These are phyloP conservation scores for Tympanuchus pallidicinctus DNA, from an alignment of 2,113 vertebrate species.

Conservation along the genomic window DNA sequence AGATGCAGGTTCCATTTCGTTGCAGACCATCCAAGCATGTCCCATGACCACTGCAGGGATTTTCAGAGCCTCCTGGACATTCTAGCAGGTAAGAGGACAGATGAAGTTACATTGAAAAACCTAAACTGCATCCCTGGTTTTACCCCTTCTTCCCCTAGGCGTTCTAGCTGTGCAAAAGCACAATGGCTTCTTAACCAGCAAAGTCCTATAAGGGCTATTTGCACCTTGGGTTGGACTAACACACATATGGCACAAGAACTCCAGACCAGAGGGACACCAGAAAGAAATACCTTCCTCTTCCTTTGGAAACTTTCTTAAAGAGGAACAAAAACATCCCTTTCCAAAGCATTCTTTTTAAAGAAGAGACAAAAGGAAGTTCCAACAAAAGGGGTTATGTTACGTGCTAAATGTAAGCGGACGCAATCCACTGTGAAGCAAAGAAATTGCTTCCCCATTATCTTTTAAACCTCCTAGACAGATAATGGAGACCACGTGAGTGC, in stretches of 20 bases:
- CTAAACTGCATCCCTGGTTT: neutral
- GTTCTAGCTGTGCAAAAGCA: neutral
- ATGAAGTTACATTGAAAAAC: neutral
- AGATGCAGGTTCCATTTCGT: constrained; percentile 91
- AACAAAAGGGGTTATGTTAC: constrained; percentile 33
- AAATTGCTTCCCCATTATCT: neutral
- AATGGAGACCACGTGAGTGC: neutral
- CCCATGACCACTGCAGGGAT: constrained; percentile 85
- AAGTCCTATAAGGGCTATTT: neutral
- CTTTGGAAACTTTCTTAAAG: constrained; percentile 66
- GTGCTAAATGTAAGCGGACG: constrained; percentile 6
- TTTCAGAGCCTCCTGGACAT: constrained; percentile 86
- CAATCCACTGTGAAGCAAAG: neutral
- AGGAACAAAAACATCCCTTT: constrained; percentile 64
- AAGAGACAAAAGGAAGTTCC: constrained; percentile 61
- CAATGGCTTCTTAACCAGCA: neutral
- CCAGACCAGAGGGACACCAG: constrained; percentile 25
- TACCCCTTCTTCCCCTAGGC: neutral
- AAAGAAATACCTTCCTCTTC: constrained; percentile 57
- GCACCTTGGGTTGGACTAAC: neutral
- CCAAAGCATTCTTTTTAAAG: constrained; percentile 56
- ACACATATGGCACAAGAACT: neutral
- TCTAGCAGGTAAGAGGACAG: constrained; percentile 76
- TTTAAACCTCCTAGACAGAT: neutral
- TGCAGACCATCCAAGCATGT: constrained; percentile 85